phyloP scores from a whole-genome alignment of 2,797 vertebrate genomes.

The Clarias fuscus region DNA sequence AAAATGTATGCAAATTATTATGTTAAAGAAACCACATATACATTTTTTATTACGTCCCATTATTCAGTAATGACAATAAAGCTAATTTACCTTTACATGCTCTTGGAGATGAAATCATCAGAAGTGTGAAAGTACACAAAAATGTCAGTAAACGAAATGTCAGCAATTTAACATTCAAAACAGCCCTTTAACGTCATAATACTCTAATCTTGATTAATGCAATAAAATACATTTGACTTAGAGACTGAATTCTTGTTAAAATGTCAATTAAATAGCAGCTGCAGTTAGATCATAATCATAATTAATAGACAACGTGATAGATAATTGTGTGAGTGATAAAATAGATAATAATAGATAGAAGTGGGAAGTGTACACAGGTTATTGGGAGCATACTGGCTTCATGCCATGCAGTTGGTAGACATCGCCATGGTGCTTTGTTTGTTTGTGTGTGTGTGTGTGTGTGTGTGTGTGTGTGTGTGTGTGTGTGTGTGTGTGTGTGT shows the following conservation, averaged over 20 bases:
- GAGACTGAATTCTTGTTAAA: not conserved
- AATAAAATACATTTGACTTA: not conserved
- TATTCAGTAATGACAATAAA: not conserved
- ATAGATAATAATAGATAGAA: too few relatives aligned
- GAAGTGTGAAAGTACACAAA: not conserved
- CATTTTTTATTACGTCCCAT: not conserved
- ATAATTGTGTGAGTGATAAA: too few relatives aligned
- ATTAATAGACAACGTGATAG: too few relatives aligned
- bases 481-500: slow-evolving; percentile 14
- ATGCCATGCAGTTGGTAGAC: slow-evolving; percentile 16
- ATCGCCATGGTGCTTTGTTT: slow-evolving; percentile 40
- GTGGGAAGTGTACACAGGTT: not conserved
- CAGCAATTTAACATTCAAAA: not conserved
- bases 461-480: too few relatives aligned
- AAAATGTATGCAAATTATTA: too few relatives aligned
- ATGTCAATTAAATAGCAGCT: not conserved
- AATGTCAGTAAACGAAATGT: not conserved
- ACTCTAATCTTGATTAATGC: not conserved
- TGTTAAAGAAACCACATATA: too few relatives aligned
- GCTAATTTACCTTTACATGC: too few relatives aligned
- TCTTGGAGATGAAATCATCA: not conserved
- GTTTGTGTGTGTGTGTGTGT: not conserved
- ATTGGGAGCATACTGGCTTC: not conserved
- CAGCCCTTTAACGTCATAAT: not conserved
- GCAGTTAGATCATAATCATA: not conserved